Evolutionary conservation across 2,797 vertebrate genomes (phyloP).

Genomic region (Schizopygopsis pylzovi): DNA sequence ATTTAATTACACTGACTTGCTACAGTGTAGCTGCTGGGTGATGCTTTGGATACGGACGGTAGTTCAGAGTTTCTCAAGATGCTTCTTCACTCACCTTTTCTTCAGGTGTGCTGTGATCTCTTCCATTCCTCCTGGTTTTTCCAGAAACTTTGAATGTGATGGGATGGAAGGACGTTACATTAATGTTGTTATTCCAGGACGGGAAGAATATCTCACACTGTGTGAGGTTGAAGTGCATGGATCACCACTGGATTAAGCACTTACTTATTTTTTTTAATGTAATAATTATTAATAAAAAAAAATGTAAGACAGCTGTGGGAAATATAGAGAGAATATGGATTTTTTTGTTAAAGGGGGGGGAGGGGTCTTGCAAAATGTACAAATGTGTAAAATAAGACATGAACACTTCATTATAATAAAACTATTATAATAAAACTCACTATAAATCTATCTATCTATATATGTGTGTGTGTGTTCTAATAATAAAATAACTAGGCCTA

Average conservation of each 20-base stretch:
- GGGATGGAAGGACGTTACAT: slow-evolving; percentile 55
- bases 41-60: neutral
- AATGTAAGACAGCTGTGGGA: too few species aligned
- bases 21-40: neutral
- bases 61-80: neutral
- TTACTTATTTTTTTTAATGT: too few species aligned
- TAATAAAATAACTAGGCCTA: too few species aligned
- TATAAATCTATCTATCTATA: too few species aligned
- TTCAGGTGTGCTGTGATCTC: slow-evolving; percentile 47
- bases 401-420: neutral
- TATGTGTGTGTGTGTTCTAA: too few species aligned
- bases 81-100: neutral
- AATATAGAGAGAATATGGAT: neutral
- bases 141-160: slow-evolving; percentile 39
- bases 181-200: slow-evolving; percentile 45
- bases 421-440: neutral
- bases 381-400: neutral
- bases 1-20: neutral
- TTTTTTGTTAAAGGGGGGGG: neutral
- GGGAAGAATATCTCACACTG: slow-evolving; percentile 25
- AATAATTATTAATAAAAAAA: too few species aligned
- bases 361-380: neutral
- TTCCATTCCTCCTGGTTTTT: slow-evolving; percentile 6
- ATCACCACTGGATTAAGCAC: slow-evolving; percentile 17
- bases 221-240: slow-evolving; percentile 62